Evolutionary conservation across 2,888 invertebrate genomes (phyloP).

Genomic region (Pseudeuparius sepicola): DNA sequence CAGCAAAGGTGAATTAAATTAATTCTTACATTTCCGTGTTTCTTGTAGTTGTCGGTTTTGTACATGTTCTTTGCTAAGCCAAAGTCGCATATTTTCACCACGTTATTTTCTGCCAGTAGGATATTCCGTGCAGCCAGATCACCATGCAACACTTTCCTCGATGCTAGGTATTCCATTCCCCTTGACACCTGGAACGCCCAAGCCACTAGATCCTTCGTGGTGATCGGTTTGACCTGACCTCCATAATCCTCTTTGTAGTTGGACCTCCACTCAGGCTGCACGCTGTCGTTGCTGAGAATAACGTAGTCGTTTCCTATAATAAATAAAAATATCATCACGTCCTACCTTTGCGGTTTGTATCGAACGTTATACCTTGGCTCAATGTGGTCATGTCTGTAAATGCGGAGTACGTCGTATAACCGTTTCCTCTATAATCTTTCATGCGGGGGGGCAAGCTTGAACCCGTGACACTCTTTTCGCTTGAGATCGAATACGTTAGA

Average conservation of each 20-base stretch:
- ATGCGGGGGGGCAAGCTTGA: constrained; percentile 20
- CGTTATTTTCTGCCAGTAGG: constrained; percentile 75
- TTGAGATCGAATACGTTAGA: constrained; percentile 47
- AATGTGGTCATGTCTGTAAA: constrained; percentile 24
- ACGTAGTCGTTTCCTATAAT: constrained; percentile 34
- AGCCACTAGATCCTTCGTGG: constrained; percentile 74
- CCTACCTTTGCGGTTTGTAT: too few species aligned
- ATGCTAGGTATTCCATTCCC: constrained; percentile 91
- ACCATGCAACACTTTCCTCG: constrained; percentile 73
- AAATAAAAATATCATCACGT: constrained; percentile 12
- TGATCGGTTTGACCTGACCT: constrained; percentile 57
- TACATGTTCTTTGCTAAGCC: constrained; percentile 88
- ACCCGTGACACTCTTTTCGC: too few species aligned
- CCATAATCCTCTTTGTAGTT: constrained; percentile 71
- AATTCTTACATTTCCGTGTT: constrained; percentile 74
- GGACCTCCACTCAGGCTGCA: constrained; percentile 69
- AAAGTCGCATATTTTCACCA: constrained; percentile 95
- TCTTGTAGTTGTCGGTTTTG: constrained; percentile 82
- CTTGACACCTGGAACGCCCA: constrained; percentile 91
- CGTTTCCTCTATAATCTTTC: constrained; percentile 30
- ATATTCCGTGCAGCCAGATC: constrained; percentile 89
- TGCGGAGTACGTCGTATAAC: constrained; percentile 2
- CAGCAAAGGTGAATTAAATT: too few species aligned
- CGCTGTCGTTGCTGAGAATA: constrained; percentile 45
- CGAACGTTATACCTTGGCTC: constrained; percentile 16